Conservation (phyloP, 2,113 vertebrate species). For the Electrona antarctica region DNA sequence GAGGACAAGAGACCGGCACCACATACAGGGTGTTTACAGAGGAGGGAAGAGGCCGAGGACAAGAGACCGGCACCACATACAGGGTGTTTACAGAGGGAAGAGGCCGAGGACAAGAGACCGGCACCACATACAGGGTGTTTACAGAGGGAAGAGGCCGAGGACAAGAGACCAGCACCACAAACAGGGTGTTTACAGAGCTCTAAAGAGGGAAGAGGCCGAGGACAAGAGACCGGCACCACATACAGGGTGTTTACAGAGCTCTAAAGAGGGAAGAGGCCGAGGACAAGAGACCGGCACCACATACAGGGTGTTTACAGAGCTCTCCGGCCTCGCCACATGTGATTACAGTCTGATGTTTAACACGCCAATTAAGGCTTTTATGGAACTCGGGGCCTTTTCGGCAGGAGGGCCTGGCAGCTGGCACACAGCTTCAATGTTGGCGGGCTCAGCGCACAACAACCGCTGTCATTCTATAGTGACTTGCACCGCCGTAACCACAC, state of each 20-base stretch:
- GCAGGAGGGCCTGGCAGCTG: constrained; percentile 32
- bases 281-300: constrained; percentile 41
- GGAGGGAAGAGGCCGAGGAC: constrained; percentile 18
- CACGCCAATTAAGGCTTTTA: constrained; percentile 72
- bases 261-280: constrained; percentile 29
- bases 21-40: constrained; percentile 69
- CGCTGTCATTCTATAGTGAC: constrained; percentile 17
- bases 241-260: constrained; percentile 69
- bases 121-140: constrained; percentile 66
- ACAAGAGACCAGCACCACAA: constrained; percentile 48
- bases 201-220: constrained; percentile 27
- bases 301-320: constrained; percentile 69
- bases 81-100: constrained; percentile 70
- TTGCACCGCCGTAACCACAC: neutral
- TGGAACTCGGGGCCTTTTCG: constrained; percentile 53
- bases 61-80: constrained; percentile 51
- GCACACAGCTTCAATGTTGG: constrained; percentile 33
- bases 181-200: constrained; percentile 68
- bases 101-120: constrained; percentile 23
- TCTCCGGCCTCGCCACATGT: constrained; percentile 61
- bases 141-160: constrained; percentile 48
- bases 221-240: constrained; percentile 44
- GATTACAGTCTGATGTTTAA: constrained; percentile 70
- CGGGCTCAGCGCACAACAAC: constrained; percentile 36
- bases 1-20: constrained; percentile 38